phyloP scores from a whole-genome alignment of 2,113 vertebrate genomes.

The Solenodon paradoxus region DNA sequence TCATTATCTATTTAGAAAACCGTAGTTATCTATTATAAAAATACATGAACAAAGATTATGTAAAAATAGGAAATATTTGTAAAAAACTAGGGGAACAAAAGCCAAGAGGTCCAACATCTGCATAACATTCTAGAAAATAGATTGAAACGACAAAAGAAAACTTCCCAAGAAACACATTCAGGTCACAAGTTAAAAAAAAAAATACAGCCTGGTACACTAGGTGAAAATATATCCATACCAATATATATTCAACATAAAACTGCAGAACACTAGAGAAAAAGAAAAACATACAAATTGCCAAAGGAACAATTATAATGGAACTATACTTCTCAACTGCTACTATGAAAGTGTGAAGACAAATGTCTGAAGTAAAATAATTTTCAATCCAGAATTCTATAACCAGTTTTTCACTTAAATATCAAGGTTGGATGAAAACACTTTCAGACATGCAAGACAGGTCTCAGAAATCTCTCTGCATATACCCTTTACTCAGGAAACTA shows the following conservation, averaged over 20 bases:
- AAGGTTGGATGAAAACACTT: neutral
- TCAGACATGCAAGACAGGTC: neutral
- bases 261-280: neutral
- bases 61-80: neutral
- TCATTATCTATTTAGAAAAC: neutral
- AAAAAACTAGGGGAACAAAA: neutral
- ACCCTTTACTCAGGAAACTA: neutral
- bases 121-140: neutral
- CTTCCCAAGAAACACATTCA: neutral
- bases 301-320: slow-evolving; percentile 7
- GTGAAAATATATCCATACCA: neutral
- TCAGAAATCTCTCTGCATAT: neutral
- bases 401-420: neutral
- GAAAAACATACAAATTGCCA: neutral
- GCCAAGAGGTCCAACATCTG: neutral
- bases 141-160: neutral
- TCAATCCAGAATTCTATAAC: neutral
- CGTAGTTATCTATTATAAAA: neutral
- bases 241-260: neutral
- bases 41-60: neutral
- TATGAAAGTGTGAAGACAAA: neutral
- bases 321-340: neutral
- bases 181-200: neutral
- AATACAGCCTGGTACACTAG: neutral
- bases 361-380: neutral